phyloP scores from a whole-genome alignment of 2,888 invertebrate genomes.

The Maniola hyperantus region DNA sequence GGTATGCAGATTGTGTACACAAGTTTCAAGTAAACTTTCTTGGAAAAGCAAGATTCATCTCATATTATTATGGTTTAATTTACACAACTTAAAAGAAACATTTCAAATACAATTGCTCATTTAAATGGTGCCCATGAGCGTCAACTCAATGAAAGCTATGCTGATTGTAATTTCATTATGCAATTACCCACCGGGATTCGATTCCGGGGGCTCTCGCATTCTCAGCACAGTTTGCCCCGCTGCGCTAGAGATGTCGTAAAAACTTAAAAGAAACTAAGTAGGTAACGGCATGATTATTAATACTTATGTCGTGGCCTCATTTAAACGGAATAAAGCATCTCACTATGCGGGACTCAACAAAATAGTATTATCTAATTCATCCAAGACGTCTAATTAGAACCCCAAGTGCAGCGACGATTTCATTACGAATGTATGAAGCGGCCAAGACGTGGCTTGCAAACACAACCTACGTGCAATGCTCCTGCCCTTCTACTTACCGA shows the following conservation, averaged over 20 bases:
- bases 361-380: slow-evolving; percentile 37
- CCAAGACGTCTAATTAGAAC: slow-evolving; percentile 61
- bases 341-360: slow-evolving; percentile 19
- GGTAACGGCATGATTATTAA: slow-evolving; percentile 5
- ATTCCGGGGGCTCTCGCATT: neutral
- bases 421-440: slow-evolving; percentile 76
- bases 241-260: slow-evolving; percentile 1
- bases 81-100: neutral
- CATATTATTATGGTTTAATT: neutral
- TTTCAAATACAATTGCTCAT: slow-evolving; percentile 4
- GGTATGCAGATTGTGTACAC: too few relatives aligned
- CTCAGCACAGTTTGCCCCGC: slow-evolving; percentile 3
- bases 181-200: slow-evolving; percentile 7
- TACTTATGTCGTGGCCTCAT: neutral
- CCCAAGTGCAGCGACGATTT: slow-evolving; percentile 58
- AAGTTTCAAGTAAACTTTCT: too few relatives aligned
- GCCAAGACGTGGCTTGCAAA: slow-evolving; percentile 67
- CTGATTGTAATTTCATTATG: neutral
- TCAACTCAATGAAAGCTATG: neutral
- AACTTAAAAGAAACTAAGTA: neutral
- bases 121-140: neutral
- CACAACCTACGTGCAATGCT: slow-evolving; percentile 72
- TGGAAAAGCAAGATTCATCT: too few relatives aligned
- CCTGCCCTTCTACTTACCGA: slow-evolving; percentile 56
- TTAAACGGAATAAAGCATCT: neutral